Percentiles rank a stretch among this genome's conserved stretches.
Evolutionary conservation across 2,113 vertebrate species (phyloP).

Genomic region (Aramus guarauna): DNA sequence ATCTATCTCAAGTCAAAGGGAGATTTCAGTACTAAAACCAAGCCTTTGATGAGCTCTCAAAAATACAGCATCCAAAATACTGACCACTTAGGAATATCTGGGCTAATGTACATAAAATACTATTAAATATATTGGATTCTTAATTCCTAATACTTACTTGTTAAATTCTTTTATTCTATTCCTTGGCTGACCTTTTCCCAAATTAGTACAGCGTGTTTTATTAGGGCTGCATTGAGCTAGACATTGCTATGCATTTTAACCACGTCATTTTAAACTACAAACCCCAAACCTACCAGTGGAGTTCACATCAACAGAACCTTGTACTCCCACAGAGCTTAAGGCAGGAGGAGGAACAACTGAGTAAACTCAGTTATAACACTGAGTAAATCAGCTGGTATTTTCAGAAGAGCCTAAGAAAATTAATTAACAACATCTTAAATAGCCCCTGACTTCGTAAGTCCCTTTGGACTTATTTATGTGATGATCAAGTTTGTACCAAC

Average conservation of each 20-base stretch:
- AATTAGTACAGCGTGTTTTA: background rate
- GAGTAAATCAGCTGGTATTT: background rate
- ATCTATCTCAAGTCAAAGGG: background rate
- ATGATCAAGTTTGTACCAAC: background rate
- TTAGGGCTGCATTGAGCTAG: background rate
- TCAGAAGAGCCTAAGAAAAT: background rate
- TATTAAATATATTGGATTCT: background rate
- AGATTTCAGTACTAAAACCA: background rate
- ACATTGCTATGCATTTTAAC: background rate
- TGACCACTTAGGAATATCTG: background rate
- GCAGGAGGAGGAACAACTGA: background rate
- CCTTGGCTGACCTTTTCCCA: background rate
- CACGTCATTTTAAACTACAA: background rate
- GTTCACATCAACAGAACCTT: background rate
- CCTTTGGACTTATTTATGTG: background rate
- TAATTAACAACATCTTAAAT: background rate
- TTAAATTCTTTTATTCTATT: background rate
- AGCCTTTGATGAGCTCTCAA: background rate
- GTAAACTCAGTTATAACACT: background rate
- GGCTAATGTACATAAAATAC: background rate
- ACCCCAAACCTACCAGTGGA: background rate
- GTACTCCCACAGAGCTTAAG: background rate
- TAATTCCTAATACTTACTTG: background rate
- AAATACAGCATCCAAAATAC: background rate
- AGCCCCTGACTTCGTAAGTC: background rate